Evolutionary conservation across 2,113 vertebrate species (phyloP).

Genomic region (Bungarus multicinctus): DNA sequence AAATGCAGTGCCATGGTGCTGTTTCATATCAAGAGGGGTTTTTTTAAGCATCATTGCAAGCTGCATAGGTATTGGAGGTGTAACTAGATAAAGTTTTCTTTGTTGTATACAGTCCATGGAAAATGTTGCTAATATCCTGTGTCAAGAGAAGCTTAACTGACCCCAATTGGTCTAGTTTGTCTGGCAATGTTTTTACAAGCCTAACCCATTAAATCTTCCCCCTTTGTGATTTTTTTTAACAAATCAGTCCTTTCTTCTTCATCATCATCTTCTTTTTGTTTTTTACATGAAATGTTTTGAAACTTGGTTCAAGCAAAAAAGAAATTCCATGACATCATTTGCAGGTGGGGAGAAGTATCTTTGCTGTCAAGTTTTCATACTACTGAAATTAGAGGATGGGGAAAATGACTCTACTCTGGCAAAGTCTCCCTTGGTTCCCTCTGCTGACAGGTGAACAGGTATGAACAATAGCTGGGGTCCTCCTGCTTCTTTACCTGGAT

Average conservation of each 20-base stretch:
- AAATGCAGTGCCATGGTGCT: conserved; percentile 48
- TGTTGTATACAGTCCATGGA: conserved; percentile 66
- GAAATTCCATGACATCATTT: conserved; percentile 71
- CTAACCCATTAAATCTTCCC: conserved; percentile 63
- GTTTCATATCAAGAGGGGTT: conserved; percentile 59
- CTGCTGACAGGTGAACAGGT: conserved; percentile 8
- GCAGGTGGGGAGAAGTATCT: conserved; percentile 65
- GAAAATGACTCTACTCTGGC: not conserved
- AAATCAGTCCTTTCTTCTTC: conserved; percentile 36
- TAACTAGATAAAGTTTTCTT: conserved; percentile 64
- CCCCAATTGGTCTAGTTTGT: conserved; percentile 60
- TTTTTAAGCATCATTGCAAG: conserved; percentile 49
- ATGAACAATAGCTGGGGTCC: conserved; percentile 25
- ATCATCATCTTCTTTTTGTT: not conserved
- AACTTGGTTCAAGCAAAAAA: conserved; percentile 48
- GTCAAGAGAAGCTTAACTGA: conserved; percentile 62
- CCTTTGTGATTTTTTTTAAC: conserved; percentile 68
- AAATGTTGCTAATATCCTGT: conserved; percentile 67
- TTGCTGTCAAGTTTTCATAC: conserved; percentile 33
- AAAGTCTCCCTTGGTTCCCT: conserved; percentile 5
- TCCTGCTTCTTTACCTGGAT: conserved; percentile 15
- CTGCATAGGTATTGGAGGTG: conserved; percentile 63
- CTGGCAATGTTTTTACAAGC: conserved; percentile 68
- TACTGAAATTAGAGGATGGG: conserved; percentile 6
- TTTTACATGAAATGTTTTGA: conserved; percentile 62